Evolutionary conservation across 2,888 invertebrate species (phyloP), one percentile per base, ranked within the genome.

Genomic region (Tetranychus piercei): DNA sequence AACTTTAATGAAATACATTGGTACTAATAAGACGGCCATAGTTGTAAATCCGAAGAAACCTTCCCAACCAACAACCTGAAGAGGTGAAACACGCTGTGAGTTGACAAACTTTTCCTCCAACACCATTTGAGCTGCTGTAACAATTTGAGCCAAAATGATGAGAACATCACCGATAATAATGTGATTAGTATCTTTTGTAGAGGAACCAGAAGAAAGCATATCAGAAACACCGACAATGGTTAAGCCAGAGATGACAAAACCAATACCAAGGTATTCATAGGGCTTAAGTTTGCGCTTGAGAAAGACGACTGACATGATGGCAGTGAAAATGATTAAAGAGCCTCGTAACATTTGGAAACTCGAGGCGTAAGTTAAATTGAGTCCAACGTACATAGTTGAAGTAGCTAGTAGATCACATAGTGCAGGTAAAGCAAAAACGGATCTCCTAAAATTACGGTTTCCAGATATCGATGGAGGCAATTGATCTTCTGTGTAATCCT

Each of bases 61-160:
- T 86, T 96, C 94, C 90, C 91, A 92, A 8, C 96, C 95, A 23
- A 94, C 91, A 6, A 92, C 94, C 82, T 92, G 91, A 76, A 96
- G 83, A 0, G 95, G 88, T 0, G 92, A 71, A 44, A 71, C 44
- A 18, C n/a, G 8, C 11, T 71, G 43, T 9, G 23, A n/a, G 6
- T 44, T 71, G 0, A 96, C 88, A 82, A 88, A 92, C 83, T 92
- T 92, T 82, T 97, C 95, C 82, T 97, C 96, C 77, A 91, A 88
- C 0, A 96, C 93, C 90, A 95, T 93, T 84, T 95, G 94, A 75
- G 88, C 86, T 0, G 94, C 90, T 22, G 89, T 89, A 78, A 96
- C 87, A 72, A 96, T 87, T 83, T 88, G 85, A 6, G 86, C 86
- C 82, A 86, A 84, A 73, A 87, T 83, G 77, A 87, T 87, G 73